Conservation (phyloP, 2,888 invertebrate genomes). For the Luperina nickerlii region DNA sequence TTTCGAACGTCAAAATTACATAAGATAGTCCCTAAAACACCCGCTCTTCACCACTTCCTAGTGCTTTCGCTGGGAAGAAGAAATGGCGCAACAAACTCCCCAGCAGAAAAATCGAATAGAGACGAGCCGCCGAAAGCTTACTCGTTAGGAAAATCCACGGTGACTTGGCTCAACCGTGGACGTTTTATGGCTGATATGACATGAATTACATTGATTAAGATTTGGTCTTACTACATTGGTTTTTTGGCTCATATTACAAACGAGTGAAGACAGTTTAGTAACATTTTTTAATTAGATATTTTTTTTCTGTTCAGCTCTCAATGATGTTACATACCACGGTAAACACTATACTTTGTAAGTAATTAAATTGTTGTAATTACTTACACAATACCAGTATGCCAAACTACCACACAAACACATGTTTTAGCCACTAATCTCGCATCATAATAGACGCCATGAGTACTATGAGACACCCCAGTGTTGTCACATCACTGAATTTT, state of each 20-base stretch:
- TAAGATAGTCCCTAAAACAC: too few species aligned
- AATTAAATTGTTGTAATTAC: slow-evolving; percentile 32
- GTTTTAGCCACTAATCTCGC: slow-evolving; percentile 33
- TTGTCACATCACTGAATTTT: slow-evolving; percentile 58
- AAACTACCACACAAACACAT: slow-evolving; percentile 12
- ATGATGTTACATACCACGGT: not conserved
- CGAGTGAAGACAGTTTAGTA: not conserved
- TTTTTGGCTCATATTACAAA: not conserved
- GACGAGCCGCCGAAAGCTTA: not conserved
- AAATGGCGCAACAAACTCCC: too few species aligned
- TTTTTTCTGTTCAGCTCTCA: not conserved
- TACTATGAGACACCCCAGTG: slow-evolving; percentile 38
- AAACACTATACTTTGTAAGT: not conserved
- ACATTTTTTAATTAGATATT: not conserved
- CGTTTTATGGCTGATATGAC: not conserved
- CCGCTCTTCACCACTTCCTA: too few species aligned
- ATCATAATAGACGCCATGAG: slow-evolving; percentile 35
- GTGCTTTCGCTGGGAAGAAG: too few species aligned
- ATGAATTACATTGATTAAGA: not conserved
- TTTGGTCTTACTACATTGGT: too few species aligned
- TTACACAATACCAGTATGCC: not conserved
- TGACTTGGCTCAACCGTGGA: not conserved
- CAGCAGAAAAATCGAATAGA: not conserved
- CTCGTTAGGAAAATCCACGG: not conserved
- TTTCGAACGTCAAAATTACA: too few species aligned